Evolutionary conservation across 1,140 invertebrate genomes (phyloP).

Genomic region (Whitmania pigra): DNA sequence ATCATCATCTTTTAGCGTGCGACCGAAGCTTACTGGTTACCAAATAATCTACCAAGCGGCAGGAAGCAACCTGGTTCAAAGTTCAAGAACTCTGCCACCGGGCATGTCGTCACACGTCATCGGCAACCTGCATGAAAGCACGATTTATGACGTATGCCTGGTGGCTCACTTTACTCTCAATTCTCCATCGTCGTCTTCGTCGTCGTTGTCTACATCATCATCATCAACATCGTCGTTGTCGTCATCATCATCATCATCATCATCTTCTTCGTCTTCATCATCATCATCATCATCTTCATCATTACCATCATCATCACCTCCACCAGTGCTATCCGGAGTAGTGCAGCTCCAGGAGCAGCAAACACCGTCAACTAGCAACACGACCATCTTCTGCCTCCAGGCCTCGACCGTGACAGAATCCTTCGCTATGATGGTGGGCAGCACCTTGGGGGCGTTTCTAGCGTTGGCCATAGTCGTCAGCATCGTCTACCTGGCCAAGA

Average conservation of each 20-base stretch:
- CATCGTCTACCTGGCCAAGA: not conserved
- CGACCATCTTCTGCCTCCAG: conserved; percentile 5
- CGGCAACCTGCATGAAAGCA: not conserved
- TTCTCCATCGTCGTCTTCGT: not conserved
- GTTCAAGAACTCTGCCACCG: not conserved
- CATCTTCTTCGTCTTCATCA: not conserved
- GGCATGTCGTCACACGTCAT: not conserved
- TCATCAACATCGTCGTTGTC: too few relatives aligned
- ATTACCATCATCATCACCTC: not conserved
- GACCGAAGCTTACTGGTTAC: not conserved
- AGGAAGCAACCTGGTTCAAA: not conserved
- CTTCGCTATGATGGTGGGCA: not conserved
- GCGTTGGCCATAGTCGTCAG: not conserved
- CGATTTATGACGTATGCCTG: not conserved
- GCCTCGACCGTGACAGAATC: not conserved
- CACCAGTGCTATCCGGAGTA: not conserved
- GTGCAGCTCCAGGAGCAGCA: not conserved
- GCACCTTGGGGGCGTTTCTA: conserved; percentile 4
- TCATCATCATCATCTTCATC: not conserved
- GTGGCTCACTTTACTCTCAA: not conserved
- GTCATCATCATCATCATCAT: too few relatives aligned
- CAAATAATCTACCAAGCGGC: conserved; percentile 1
- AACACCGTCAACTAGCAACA: not conserved
- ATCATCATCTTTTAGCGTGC: not conserved
- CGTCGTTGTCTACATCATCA: not conserved